Evolutionary conservation across 2,113 vertebrate genomes (phyloP), one percentile per base, ranked within the genome.

Genomic region (Diadophis punctatus): DNA sequence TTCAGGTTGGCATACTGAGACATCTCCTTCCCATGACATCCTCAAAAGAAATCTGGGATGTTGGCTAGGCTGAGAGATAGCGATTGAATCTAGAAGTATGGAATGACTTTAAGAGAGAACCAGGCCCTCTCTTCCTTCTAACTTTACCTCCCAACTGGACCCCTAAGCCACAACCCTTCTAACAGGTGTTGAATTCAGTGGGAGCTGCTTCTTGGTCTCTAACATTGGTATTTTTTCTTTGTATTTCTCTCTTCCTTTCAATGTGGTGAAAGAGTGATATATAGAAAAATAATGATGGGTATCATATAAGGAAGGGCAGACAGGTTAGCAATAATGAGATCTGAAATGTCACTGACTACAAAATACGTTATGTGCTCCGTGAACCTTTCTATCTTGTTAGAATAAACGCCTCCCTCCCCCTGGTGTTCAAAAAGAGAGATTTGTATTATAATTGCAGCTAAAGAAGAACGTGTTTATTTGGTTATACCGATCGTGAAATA

Each of bases 311-410:
- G 93, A 95, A 0, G 0, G 88, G 91, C 1, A 93, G 60, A 25
- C 34, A 89, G 94, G 93, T 95, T 93, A 94, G 53, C 0, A 2
- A 63, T 96, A 96, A 96, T 85, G 94, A 94, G 90, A 93, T 80
- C 85, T 55, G 94, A 96, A 96, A 96, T 93, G 94, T 94, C 94
- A 95, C 90, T 68, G 92, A 92, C 2, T n/a, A 68, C 52, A 16
- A 90, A 90, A n/a, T 95, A 92, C 68, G 87, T 91, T 94, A 88
- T 43, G 91, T 88, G 86, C 20, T 89, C 91, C 92, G 68, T 51
- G 39, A 87, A 89, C 58, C 80, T 86, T 88, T 95, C 91, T 92
- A 89, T 92, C 86, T 88, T 93, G 53, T 84, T 89, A 94, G 93
- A 95, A 87, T 68, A 30, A n/a, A 30, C n/a, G 49, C 60, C 49